Conservation (phyloP, 2,888 invertebrate genomes). For the Linhomoeus sp. region DNA sequence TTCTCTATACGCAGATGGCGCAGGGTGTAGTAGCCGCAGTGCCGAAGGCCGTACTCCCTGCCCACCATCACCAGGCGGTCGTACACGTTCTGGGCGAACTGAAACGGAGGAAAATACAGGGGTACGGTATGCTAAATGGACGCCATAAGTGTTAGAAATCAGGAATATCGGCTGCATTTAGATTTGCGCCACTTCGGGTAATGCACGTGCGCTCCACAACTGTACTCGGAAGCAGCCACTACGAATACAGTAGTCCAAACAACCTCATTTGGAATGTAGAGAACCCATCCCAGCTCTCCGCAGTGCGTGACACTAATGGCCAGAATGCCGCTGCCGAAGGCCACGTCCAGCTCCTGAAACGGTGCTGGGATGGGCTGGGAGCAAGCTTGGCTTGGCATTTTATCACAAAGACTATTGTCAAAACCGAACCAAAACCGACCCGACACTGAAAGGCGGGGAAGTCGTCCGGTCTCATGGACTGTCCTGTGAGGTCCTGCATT, state of each 20-base stretch:
- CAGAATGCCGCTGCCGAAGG: constrained; percentile 73
- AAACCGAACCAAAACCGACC: too few relatives aligned
- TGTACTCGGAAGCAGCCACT: too few relatives aligned
- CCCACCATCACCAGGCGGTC: constrained; percentile 64
- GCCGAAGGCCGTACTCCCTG: constrained; percentile 65
- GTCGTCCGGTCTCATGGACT: constrained; percentile 57
- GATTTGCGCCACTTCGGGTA: too few relatives aligned
- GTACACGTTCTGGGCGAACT: constrained; percentile 88
- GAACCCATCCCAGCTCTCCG: constrained; percentile 88
- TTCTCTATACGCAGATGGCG: constrained; percentile 68
- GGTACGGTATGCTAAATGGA: too few relatives aligned
- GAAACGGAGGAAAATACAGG: too few relatives aligned
- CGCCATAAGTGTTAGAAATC: too few relatives aligned
- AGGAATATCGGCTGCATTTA: too few relatives aligned
- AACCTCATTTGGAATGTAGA: constrained; percentile 98
- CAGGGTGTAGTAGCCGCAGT: constrained; percentile 79
- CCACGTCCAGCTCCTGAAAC: constrained; percentile 66
- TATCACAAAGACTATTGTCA: too few relatives aligned
- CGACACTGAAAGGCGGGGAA: constrained; percentile 91
- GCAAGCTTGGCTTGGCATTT: too few relatives aligned
- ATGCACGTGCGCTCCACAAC: too few relatives aligned
- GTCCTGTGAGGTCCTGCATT: constrained; percentile 72
- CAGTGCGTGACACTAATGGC: constrained; percentile 92
- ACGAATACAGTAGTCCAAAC: too few relatives aligned
- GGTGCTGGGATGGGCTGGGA: too few relatives aligned